These are phyloP conservation scores for Chalcosyrphus nemorum DNA, from an alignment of 2,888 invertebrate genomes.

Conservation along the genomic window DNA sequence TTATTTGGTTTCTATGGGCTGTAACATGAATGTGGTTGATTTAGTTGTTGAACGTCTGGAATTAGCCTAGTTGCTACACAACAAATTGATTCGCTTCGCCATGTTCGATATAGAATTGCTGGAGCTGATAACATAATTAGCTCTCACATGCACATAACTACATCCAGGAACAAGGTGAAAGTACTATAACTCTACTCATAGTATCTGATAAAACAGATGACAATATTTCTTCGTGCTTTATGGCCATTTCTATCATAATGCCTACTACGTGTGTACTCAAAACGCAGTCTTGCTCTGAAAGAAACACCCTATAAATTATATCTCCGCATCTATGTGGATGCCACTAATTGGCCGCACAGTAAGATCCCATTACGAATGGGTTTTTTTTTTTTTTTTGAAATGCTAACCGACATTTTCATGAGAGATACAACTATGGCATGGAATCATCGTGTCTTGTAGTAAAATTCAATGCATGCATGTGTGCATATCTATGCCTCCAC, in stretches of 20 bases:
- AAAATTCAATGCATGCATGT: slow-evolving; percentile 35
- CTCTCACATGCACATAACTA: too few species aligned
- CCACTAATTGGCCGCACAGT: background rate
- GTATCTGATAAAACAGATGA: background rate
- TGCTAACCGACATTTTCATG: slow-evolving; percentile 28
- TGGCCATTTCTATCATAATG: background rate
- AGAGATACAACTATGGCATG: slow-evolving; percentile 9
- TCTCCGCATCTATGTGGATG: background rate
- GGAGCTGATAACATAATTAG: too few species aligned
- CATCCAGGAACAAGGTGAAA: too few species aligned
- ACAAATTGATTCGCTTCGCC: too few species aligned
- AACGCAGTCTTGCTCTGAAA: background rate
- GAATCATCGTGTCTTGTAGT: background rate
- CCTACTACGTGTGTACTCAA: background rate
- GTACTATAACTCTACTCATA: too few species aligned
- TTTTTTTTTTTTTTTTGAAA: background rate
- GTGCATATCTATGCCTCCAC: slow-evolving; percentile 29
- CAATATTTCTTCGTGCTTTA: background rate
- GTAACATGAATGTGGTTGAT: too few species aligned
- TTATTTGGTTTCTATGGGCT: too few species aligned
- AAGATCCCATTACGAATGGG: background rate
- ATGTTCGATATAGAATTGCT: too few species aligned
- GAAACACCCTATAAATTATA: background rate
- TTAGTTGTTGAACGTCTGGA: too few species aligned
- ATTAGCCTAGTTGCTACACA: too few species aligned